phyloP scores from a whole-genome alignment of 2,113 vertebrate species.

The Mustela lutreola region DNA sequence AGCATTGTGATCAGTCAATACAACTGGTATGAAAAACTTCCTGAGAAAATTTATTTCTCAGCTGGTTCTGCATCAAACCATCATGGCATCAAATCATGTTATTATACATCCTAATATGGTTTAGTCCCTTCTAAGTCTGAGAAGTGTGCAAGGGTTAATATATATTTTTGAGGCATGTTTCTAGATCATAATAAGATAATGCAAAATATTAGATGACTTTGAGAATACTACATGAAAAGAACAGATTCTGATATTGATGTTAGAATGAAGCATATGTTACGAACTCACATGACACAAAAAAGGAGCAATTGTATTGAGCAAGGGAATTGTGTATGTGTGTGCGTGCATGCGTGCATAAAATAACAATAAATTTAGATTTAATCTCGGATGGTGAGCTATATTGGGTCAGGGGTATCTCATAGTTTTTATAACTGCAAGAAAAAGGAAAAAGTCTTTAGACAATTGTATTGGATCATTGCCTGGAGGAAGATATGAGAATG shows the following conservation, averaged over 20 bases:
- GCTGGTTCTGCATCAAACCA: neutral
- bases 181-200: neutral
- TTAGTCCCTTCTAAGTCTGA: neutral
- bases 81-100: neutral
- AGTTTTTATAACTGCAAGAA: neutral
- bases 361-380: constrained; percentile 32
- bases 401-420: neutral
- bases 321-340: neutral
- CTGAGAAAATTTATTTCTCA: constrained; percentile 7
- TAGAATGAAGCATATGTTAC: constrained; percentile 3
- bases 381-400: neutral
- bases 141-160: neutral
- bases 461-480: constrained; percentile 9
- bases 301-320: neutral
- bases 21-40: neutral
- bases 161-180: neutral
- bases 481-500: neutral
- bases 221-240: neutral
- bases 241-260: neutral
- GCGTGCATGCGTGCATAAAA: no score
- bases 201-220: neutral
- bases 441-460: neutral
- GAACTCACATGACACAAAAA: neutral
- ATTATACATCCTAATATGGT: neutral
- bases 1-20: neutral